Percentiles rank a stretch among this genome's conserved stretches.
Conservation (phyloP, 2,888 invertebrate genomes). For the Lasioglossum villosulum region DNA sequence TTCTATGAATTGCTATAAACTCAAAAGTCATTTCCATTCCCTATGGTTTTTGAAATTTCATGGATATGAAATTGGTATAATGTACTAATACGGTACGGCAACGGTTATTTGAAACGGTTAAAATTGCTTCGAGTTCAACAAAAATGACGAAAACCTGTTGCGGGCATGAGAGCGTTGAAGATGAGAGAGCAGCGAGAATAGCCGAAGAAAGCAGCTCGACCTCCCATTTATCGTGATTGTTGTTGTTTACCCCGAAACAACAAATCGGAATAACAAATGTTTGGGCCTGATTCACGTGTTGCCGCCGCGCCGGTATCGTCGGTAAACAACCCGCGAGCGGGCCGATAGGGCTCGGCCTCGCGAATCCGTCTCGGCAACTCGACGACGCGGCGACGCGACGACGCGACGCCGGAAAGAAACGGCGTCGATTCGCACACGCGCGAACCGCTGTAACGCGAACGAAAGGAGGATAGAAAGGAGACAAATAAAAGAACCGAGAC, state of each 20-base stretch:
- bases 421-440: not conserved
- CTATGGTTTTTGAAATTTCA: too few relatives aligned
- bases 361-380: not conserved
- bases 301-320: not conserved
- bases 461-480: not conserved
- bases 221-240: not conserved
- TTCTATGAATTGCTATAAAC: too few relatives aligned
- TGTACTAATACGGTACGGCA: too few relatives aligned
- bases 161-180: too few relatives aligned
- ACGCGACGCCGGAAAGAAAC: not conserved
- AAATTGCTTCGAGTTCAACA: too few relatives aligned
- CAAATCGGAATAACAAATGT: not conserved
- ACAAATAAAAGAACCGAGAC: not conserved
- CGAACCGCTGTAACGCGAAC: not conserved
- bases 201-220: too few relatives aligned
- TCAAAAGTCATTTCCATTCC: too few relatives aligned
- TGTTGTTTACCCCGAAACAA: not conserved
- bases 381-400: not conserved
- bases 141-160: too few relatives aligned
- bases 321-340: not conserved
- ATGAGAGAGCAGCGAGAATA: too few relatives aligned
- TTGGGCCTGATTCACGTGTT: conserved; percentile 5
- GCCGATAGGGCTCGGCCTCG: not conserved
- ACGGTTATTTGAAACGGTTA: too few relatives aligned
- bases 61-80: too few relatives aligned